Evolutionary conservation across 2,797 vertebrate species (phyloP), one percentile per base, ranked within the genome.

Genomic region (Acanthornis magna): DNA sequence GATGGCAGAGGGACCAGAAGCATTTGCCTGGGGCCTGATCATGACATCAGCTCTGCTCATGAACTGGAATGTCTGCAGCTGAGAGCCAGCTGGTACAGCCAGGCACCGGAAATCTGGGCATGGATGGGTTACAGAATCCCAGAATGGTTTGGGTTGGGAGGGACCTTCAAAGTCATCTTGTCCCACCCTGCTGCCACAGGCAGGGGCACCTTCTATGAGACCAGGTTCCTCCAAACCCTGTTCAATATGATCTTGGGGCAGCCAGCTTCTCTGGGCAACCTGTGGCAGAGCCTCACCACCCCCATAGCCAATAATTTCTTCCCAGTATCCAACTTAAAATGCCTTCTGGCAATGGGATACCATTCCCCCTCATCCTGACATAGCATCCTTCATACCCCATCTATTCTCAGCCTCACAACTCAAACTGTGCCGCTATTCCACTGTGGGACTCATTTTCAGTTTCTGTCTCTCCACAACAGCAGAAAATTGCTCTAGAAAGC

Each of bases 21-120:
- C 10, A 19, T 9, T 53, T 21, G 15, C 40, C 21, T 45, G 63
- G 20, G 61, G 48, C 38, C 74, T 17, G 53, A 48, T 14, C 60
- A n/a, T 0, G 0, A 60, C 2, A 23, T 15, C 5, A 19, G 85
- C 40, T 55, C 25, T 13, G 50, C 7, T 15, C 67, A 25, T 2
- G 1, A 34, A 9, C 27, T 38, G 36, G 5, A 53, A 3, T 3
- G 26, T 12, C 65, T 13, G 36, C 7, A 51, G 73, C 65, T 22
- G 29, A 38, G 54, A 71, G 73, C 15, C 53, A 78, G 36, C 15
- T 34, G 16, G 7, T 3, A 6, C 11, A 4, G 15, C 25, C 30
- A 45, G 51, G 47, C n/a, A 63, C 29, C 2, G 51, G 61, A 36
- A 57, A 57, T 17, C 7, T 4, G 13, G 48, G 29, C 40, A 12